Base-by-base conservation (phyloP, 23 tunicate genomes). In the Oikopleura dioica region DNA sequence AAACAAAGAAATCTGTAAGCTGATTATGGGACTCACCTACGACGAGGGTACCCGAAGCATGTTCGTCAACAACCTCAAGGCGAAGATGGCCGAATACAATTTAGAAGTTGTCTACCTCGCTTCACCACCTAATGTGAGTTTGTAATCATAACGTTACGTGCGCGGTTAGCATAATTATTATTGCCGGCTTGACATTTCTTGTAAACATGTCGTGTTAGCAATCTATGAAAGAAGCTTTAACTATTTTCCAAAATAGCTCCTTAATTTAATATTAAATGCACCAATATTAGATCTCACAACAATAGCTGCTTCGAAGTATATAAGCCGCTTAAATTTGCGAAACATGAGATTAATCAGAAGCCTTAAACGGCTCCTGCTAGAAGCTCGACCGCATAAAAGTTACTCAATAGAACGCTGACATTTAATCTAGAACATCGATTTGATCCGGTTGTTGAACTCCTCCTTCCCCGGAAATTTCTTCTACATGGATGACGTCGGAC, bases 391-490 rank as follows among this genome's bases (percentile, higher is more conserved):
- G n/a, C n/a, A n/a, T n/a, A n/a, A n/a, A n/a, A n/a, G n/a, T n/a
- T n/a, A n/a, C n/a, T n/a, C n/a, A n/a, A n/a, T n/a, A n/a, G n/a
- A n/a, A n/a, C n/a, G n/a, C n/a, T 44, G 30, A 37, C 1, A 37
- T 69, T 0, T 75, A 38, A 50, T 67, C 12, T 78, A 91, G 97
- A 91, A 91, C 35, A 82, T 91, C 32, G 97, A 85, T 28, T 68
- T 91, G 37, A 85, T 91, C 34, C 86, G 97, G 1, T 78, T 91
- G 30, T 77, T 91, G 78, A 91, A 91, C 38, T 81, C 81, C 50
- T 84, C 92, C 38, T 91, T 91, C 76, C 97, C 97, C 24, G 94
- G 94, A 78, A 91, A 91, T 78, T 91, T 91, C 50, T 91, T 59
- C 69, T 91, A 85, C 82, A 68, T 78, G 69, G 97, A 91, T 59